These are phyloP conservation scores for Drosophila percnosoma DNA, from an alignment of 2,888 invertebrate species.

Conservation along the genomic window DNA sequence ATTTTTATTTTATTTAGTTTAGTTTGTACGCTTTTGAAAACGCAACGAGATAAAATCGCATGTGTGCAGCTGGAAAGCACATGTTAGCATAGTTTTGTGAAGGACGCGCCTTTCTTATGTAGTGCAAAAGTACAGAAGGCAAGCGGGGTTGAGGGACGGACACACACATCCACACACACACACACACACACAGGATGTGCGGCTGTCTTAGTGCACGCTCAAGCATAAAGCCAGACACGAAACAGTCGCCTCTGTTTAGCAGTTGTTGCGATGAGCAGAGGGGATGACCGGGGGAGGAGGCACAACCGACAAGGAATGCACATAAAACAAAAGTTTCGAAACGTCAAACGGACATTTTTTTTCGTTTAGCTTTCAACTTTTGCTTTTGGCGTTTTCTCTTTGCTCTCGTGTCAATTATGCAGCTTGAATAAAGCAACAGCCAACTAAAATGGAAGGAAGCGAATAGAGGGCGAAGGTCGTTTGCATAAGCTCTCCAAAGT, in stretches of 20 bases:
- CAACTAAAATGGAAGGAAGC: conserved; percentile 16
- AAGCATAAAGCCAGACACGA: conserved; percentile 54
- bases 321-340: conserved; percentile 46
- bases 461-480: conserved; percentile 64
- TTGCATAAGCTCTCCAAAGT: conserved; percentile 60
- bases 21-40: conserved; percentile 7
- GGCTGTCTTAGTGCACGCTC: conserved; percentile 59
- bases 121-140: background rate
- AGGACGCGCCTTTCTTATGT: conserved; percentile 42
- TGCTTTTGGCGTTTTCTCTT: conserved; percentile 27
- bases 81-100: conserved; percentile 55
- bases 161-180: background rate
- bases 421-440: conserved; percentile 59
- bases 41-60: conserved; percentile 24
- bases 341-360: conserved; percentile 61
- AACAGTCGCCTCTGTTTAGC: conserved; percentile 4
- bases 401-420: conserved; percentile 69
- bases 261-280: background rate
- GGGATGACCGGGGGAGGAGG: background rate
- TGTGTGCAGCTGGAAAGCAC: conserved; percentile 31
- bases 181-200: conserved; percentile 54
- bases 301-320: background rate
- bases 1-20: conserved; percentile 22
- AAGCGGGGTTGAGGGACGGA: conserved; percentile 11
- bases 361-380: conserved; percentile 29